Base-by-base conservation (phyloP, 2,797 vertebrate species). In the Mycteria americana region DNA sequence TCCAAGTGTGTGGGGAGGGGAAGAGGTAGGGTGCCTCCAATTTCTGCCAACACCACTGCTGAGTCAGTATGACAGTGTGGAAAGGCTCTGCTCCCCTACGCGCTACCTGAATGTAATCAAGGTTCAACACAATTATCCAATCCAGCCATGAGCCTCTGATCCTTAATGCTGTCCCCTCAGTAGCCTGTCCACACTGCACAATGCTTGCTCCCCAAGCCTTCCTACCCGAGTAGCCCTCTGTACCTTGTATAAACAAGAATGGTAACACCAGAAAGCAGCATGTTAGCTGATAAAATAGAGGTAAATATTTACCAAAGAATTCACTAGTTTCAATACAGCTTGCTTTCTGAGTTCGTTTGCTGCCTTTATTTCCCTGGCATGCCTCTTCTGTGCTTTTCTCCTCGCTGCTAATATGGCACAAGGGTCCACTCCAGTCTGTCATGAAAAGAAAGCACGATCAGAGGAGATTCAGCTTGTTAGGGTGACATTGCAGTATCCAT, bases 401-500 rank as follows among this genome's bases (percentile, higher is more conserved):
- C 94, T 97, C 1, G 97, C 97, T 35, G 98, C 97, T 93, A 98
- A 97, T 68, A 99, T 64, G 63, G 95, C 67, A 33, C 97, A 95
- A 6, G 99, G 99, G 96, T 99, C 98, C 14, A 99, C 97, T 33
- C 99, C 99, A 2, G 99, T 99, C 99, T 99, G 97, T 43, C 51
- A 57, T 2, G 25, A 67, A 90, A 91, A 89, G 62, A 93, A 97
- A 78, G 35, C 12, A 95, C 9, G 1, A 25, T 94, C 76, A 87
- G 65, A 95, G 53, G 46, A 76, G 51, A 33, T 73, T n/a, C 43
- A 79, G 35, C 31, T 91, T 63, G 37, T 51, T 45, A 64, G 56
- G 59, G 56, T 23, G 35, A 70, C 74, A 45, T 0, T 35, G 72
- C 43, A 80, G 25, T 62, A 92, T 41, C 59, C 41, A 28, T 81